Evolutionary conservation across 2,113 vertebrate species (phyloP).

Genomic region (Athene noctua): DNA sequence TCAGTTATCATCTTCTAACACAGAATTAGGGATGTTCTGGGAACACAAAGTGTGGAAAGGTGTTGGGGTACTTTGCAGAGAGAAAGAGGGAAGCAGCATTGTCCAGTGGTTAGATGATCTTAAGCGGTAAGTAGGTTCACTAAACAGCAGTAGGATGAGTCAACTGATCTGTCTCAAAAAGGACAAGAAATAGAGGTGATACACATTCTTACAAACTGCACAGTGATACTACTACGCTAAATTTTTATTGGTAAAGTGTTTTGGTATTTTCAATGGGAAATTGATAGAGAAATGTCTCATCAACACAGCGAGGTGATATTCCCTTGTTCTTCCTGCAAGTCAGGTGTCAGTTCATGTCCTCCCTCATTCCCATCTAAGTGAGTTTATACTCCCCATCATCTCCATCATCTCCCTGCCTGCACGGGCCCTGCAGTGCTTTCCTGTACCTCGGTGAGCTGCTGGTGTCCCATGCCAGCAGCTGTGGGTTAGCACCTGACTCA

Average conservation of each 20-base stretch:
- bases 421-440: background rate
- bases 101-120: background rate
- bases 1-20: background rate
- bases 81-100: background rate
- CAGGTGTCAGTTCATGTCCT: background rate
- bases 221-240: background rate
- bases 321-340: background rate
- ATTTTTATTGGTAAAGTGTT: background rate
- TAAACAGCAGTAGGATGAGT: background rate
- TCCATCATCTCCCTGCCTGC: background rate
- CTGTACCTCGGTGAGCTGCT: background rate
- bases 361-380: too few species aligned
- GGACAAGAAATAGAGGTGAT: background rate
- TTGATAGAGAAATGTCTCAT: background rate
- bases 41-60: background rate
- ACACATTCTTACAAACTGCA: background rate
- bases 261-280: background rate
- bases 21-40: background rate
- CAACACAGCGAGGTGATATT: background rate
- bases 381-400: too few species aligned
- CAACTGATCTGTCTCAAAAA: background rate
- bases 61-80: background rate
- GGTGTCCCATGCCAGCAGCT: background rate
- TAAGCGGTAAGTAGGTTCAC: background rate
- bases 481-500: background rate